Percentiles rank a stretch among this genome's conserved stretches.
phyloP scores from a whole-genome alignment of 2,797 vertebrate species.

The Sebastes matsubarae region DNA sequence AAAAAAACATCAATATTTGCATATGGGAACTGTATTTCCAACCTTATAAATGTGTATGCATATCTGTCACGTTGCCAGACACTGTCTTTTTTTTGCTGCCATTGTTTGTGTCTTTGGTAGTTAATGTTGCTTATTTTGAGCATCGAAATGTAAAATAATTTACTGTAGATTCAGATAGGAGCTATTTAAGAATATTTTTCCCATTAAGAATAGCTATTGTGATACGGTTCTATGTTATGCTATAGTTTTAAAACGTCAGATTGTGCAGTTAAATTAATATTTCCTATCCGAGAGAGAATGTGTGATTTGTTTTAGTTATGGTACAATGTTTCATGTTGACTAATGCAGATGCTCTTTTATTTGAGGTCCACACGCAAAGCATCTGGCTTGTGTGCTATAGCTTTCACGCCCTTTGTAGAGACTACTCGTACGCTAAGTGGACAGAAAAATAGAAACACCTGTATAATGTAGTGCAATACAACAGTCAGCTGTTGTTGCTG shows the following conservation, averaged over 20 bases:
- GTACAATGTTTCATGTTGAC: slow-evolving; percentile 1
- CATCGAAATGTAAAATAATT: slow-evolving; percentile 22
- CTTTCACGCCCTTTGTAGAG: background rate
- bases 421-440: background rate
- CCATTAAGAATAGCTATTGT: slow-evolving; percentile 21
- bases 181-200: slow-evolving; percentile 21
- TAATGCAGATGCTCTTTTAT: slow-evolving; percentile 5
- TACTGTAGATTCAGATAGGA: slow-evolving; percentile 15
- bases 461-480: background rate
- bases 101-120: slow-evolving; percentile 44
- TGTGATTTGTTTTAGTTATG: slow-evolving; percentile 25
- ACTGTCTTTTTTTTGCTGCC: slow-evolving; percentile 48
- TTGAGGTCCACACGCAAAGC: background rate
- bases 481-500: background rate
- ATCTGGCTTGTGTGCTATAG: slow-evolving; percentile 3
- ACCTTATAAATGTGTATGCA: slow-evolving; percentile 44
- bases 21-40: slow-evolving; percentile 34
- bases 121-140: slow-evolving; percentile 28
- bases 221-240: slow-evolving; percentile 26
- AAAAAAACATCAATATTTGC: slow-evolving; percentile 37
- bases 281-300: slow-evolving; percentile 21
- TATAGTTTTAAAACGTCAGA: slow-evolving; percentile 34
- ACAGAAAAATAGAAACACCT: background rate
- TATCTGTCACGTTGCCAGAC: slow-evolving; percentile 43
- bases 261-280: slow-evolving; percentile 25